phyloP scores from a whole-genome alignment of 92 coral and sea anemone genomes.

The Parazoanthus swiftii region DNA sequence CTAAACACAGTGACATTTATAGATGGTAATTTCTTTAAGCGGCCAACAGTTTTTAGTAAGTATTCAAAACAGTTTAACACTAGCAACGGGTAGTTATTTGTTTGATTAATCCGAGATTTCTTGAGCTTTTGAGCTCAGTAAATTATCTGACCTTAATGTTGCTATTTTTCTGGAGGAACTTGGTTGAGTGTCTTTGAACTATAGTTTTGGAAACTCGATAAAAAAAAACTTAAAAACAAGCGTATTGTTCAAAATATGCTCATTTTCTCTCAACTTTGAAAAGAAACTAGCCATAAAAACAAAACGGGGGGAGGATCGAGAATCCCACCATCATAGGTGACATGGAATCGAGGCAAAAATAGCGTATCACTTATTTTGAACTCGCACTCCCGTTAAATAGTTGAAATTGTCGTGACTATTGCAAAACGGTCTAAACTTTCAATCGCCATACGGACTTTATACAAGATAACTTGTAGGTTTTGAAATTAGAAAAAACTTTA shows the following conservation, averaged over 20 bases:
- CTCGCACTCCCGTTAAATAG: neutral
- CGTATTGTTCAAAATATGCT: too few species aligned
- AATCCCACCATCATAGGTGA: neutral
- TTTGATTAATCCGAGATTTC: neutral
- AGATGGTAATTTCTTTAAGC: slow-evolving; percentile 11
- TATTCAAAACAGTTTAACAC: slow-evolving; percentile 26
- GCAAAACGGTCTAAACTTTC: neutral
- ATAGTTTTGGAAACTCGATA: neutral
- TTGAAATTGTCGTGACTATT: neutral
- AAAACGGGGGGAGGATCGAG: neutral
- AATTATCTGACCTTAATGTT: neutral
- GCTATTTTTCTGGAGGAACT: neutral
- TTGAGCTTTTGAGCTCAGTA: slow-evolving; percentile 15
- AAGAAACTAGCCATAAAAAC: neutral
- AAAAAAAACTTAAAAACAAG: too few species aligned
- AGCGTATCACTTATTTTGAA: neutral
- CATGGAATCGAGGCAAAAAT: neutral
- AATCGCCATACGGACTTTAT: too few species aligned
- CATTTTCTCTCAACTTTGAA: neutral
- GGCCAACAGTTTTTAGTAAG: neutral
- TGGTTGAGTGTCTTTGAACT: neutral
- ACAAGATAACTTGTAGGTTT: too few species aligned
- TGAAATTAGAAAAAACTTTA: too few species aligned
- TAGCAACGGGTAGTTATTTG: neutral
- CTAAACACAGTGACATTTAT: slow-evolving; percentile 15